These are phyloP conservation scores for Paramuricea clavata DNA, from an alignment of 92 coral and sea anemone genomes.

Conservation along the genomic window DNA sequence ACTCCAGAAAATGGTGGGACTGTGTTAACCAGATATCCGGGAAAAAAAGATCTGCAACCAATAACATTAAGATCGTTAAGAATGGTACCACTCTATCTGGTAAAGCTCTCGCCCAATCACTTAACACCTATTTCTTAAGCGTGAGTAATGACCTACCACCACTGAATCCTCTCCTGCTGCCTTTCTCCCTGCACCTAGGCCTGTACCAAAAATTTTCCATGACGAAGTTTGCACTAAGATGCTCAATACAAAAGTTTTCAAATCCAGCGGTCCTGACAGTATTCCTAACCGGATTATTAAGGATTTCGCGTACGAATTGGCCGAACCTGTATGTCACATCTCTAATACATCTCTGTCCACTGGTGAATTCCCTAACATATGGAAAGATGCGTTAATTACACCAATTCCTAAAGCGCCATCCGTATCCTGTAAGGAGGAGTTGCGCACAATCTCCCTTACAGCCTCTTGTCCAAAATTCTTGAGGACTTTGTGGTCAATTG, in stretches of 20 bases:
- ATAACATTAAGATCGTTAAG: slow-evolving; percentile 1
- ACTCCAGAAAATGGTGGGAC: slow-evolving; percentile 12
- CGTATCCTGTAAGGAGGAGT: background rate
- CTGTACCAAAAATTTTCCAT: background rate
- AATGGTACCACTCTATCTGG: background rate
- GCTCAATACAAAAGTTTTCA: background rate
- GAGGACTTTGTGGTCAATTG: slow-evolving; percentile 25
- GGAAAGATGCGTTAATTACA: background rate
- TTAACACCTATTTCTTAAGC: background rate
- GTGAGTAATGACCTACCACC: background rate
- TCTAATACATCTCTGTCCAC: background rate
- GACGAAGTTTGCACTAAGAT: background rate
- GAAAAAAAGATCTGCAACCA: background rate
- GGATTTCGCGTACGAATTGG: slow-evolving; percentile 2
- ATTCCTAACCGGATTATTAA: background rate
- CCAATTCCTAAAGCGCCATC: background rate
- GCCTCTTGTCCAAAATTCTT: background rate
- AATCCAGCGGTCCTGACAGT: background rate
- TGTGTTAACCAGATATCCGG: background rate
- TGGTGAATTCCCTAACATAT: background rate
- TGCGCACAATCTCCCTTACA: background rate
- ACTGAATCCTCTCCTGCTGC: background rate
- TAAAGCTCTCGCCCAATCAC: background rate
- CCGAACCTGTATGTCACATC: background rate
- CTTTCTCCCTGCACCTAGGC: background rate